Evolutionary conservation across 2,888 invertebrate genomes (phyloP), one percentile per base, ranked within the genome.

Genomic region (Ochlodes sylvanus): DNA sequence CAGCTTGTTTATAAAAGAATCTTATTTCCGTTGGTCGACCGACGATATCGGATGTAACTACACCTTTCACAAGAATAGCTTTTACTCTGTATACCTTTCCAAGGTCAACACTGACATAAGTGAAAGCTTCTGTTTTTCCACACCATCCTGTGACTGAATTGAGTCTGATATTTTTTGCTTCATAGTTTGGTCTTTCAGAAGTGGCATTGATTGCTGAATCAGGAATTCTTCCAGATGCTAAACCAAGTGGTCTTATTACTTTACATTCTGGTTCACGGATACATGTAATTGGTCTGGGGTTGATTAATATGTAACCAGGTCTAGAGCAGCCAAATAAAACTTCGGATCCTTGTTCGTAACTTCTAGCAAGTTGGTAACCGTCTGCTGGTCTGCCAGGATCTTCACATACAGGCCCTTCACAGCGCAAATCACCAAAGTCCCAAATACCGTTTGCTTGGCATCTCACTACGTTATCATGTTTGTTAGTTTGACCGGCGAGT

Each of bases 71-170:
- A 44, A 98, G 93, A 76, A 98, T 98, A 19, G 98, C 98, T 89
- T 98, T 98, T 0, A 98, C 97, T 75, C 98, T 95, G 85, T 96
- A 97, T n/a, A 98, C 96, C 89, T 97, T 96, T 50, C 98, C 98
- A 72, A 99, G 94, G 87, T 99, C 99, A 0, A 99, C 98, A 80
- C 98, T 98, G 7, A 98, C 97, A 79, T 98, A 99, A 0, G 98
- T 98, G 81, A 99, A 98, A 0, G 98, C 97, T 91, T 99, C 99
- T 90, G 98, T 97, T 80, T 98, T 98, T n/a, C 98, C 98, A 88
- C 98, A 98, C 98, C 98, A 98, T 17, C 98, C 98, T 56, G 98
- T 98, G 3, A 98, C 98, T 0, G 98, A 98, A 83, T 98, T 98
- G 42, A 98, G 90, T 38, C 98, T 94, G 12, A 98, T 96, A 81